A percentile compares a stretch with the other conserved stretches of the same genome.
These are phyloP conservation scores for Ptilonorhynchus violaceus DNA, from an alignment of 2,113 vertebrate genomes.

Conservation along the genomic window DNA sequence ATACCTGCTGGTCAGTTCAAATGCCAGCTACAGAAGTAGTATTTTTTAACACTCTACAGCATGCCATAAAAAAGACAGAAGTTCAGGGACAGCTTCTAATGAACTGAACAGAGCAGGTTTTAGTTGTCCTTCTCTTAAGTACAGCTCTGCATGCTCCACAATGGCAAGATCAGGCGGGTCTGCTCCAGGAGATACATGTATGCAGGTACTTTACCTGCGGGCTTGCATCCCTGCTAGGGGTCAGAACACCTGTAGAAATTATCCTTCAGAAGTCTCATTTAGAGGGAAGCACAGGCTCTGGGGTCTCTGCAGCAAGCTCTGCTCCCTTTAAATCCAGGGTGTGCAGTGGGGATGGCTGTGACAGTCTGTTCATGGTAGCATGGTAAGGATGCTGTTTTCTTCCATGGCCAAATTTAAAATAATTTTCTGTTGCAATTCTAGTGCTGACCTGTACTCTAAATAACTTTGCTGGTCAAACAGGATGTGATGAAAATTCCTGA, in stretches of 20 bases:
- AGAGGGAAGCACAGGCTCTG: neutral
- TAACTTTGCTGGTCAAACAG: neutral
- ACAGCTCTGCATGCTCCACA: neutral
- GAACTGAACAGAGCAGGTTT: neutral
- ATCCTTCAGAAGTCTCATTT: neutral
- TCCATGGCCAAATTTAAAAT: neutral
- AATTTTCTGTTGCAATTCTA: neutral
- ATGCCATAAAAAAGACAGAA: neutral
- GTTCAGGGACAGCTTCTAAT: neutral
- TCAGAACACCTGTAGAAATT: neutral
- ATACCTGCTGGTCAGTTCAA: neutral
- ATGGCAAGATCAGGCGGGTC: neutral
- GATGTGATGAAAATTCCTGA: neutral
- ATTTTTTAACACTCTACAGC: neutral
- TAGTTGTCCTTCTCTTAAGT: neutral
- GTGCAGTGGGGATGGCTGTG: neutral
- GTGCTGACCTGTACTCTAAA: neutral
- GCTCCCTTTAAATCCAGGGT: neutral
- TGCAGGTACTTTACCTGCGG: rapidly evolving
- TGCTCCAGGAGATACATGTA: neutral
- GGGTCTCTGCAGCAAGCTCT: neutral
- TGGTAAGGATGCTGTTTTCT: neutral
- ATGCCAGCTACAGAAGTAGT: neutral
- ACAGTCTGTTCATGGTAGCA: neutral
- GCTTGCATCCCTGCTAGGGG: neutral